Evolutionary conservation across 2,888 invertebrate species (phyloP), one percentile per base, ranked within the genome.

Genomic region (Athalia rosae): DNA sequence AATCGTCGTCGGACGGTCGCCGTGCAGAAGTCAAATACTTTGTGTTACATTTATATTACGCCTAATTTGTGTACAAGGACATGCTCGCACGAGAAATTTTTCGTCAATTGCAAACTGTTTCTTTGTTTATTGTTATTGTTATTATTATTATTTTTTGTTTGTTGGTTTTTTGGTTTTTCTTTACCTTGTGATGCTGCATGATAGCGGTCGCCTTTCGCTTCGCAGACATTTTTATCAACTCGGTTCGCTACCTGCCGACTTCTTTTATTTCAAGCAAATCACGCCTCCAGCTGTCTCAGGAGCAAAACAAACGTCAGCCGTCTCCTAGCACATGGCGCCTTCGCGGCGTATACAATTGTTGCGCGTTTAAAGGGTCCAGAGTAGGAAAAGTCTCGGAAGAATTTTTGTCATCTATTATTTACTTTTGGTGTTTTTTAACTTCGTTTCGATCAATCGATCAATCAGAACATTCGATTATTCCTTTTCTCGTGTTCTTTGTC

Each of bases 181-280:
- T 89, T 86, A 90, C 89, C 89, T 90, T 90, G 87, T 89, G 89
- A 90, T 94, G 94, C 91, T 94, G 94, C 85, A 94, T 94, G 87
- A 94, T 92, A 85, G 94, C 94, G 85, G 94, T 94, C 88, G 94
- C 93, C 92, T 94, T 94, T 90, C 94, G 93, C 91, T 94, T 94
- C 84, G 94, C 94, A 83, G 94, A 94, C 94, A 94, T 94, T 84
- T 87, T 90, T 69, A 11, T 53, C 53, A 7, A 9, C 6, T 53
- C n/a, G n/a, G 7, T 50, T 11, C 50, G 50, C 11, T 50, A 50
- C 11, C 5, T 41, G 8, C 7, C 41, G 56, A 8, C 41, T 56
- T 45, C 9, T 15, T 78, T 77, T 76, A 63, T 74, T 79, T 58
- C 73, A 59, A 76, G 59, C 74, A 74, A 47, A 69, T 79, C 58